phyloP scores from a whole-genome alignment of 1,140 invertebrate species.

The Harpegnathos saltator region DNA sequence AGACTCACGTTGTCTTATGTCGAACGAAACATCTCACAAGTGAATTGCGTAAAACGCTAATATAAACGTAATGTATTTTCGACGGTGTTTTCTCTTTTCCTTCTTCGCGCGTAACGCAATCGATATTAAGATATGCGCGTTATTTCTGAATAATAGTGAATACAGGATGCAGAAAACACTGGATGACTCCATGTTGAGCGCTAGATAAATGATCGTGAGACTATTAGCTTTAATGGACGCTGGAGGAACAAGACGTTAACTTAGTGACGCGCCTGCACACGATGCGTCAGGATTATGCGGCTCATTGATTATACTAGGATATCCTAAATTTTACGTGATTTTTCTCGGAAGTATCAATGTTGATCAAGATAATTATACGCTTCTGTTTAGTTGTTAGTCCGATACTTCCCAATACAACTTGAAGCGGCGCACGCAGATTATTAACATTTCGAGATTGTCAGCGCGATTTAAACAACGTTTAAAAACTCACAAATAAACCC shows the following conservation, averaged over 20 bases:
- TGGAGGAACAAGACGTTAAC: no score
- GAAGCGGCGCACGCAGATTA: not conserved
- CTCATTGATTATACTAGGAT: constrained; percentile 24
- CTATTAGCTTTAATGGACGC: constrained; percentile 21
- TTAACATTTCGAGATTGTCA: no score
- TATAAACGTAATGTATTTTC: not conserved
- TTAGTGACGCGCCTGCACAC: no score
- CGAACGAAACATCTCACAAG: not conserved
- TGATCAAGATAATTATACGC: no score
- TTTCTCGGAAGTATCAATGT: not conserved
- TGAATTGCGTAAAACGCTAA: not conserved
- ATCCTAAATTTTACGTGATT: not conserved
- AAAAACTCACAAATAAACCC: not conserved
- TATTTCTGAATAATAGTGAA: constrained; percentile 6
- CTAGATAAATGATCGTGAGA: constrained; percentile 16
- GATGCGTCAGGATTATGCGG: not conserved
- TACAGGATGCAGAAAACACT: not conserved
- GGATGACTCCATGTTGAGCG: not conserved
- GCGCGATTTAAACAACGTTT: no score
- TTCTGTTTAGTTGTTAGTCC: no score
- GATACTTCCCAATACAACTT: not conserved
- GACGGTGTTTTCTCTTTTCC: no score
- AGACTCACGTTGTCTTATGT: no score
- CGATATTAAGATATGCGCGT: not conserved
- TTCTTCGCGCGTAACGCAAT: not conserved